Evolutionary conservation across 2,797 vertebrate species (phyloP).

Genomic region (Pangasius sanitwongsei): DNA sequence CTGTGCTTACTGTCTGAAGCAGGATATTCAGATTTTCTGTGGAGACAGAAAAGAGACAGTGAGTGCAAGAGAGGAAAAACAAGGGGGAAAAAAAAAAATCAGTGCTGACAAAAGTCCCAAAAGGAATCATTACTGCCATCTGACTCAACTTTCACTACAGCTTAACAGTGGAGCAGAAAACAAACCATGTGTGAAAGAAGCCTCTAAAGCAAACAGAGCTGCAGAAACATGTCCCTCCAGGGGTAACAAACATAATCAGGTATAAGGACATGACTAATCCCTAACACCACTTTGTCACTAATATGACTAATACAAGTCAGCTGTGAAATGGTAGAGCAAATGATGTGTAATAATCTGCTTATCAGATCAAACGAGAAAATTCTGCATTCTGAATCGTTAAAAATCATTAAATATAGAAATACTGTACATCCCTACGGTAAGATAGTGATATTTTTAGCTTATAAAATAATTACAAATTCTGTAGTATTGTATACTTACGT

Average conservation of each 20-base stretch:
- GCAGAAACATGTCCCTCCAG: background rate
- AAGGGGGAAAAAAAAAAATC: background rate
- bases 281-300: no score
- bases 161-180: background rate
- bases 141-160: background rate
- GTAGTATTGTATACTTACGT: background rate
- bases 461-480: background rate
- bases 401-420: background rate
- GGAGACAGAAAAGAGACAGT: slow-evolving; percentile 27
- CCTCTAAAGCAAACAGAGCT: background rate
- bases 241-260: background rate
- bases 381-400: background rate
- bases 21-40: slow-evolving; percentile 69
- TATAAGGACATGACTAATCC: background rate
- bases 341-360: no score
- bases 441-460: background rate
- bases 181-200: background rate
- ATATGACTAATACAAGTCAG: background rate
- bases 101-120: slow-evolving; percentile 46
- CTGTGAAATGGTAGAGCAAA: background rate
- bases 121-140: background rate
- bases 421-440: background rate
- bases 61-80: slow-evolving; percentile 54
- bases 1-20: slow-evolving; percentile 59
- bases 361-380: background rate